Conservation (phyloP, 2,113 vertebrate species). For the Ophiodon elongatus region DNA sequence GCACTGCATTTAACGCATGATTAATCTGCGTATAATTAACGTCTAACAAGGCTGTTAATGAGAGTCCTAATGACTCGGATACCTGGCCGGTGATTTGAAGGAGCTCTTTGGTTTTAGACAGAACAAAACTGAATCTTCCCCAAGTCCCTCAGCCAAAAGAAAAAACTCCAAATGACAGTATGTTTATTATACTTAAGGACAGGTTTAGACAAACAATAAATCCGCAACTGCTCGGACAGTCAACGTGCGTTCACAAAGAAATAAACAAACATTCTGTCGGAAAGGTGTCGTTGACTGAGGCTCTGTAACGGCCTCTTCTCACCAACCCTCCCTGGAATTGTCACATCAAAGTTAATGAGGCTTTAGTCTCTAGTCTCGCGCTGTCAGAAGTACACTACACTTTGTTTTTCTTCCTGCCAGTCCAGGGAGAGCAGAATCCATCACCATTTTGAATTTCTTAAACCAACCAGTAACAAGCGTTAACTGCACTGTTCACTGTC, state of each 20-base stretch:
- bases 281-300: constrained; percentile 30
- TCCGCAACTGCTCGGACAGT: background rate
- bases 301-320: constrained; percentile 1
- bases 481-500: background rate
- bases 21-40: constrained; percentile 72
- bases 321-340: constrained; percentile 3
- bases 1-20: constrained; percentile 67
- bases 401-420: background rate
- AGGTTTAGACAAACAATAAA: background rate
- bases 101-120: constrained; percentile 27
- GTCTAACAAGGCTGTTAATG: constrained; percentile 71
- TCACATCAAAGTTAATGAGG: constrained; percentile 41
- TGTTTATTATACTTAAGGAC: background rate
- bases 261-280: background rate
- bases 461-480: background rate
- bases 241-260: background rate
- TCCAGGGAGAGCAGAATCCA: background rate
- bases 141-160: background rate
- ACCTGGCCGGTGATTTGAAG: constrained; percentile 53
- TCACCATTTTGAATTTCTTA: background rate
- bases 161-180: background rate
- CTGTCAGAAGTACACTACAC: background rate
- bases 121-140: background rate
- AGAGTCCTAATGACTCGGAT: constrained; percentile 56
- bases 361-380: constrained; percentile 18